These are phyloP conservation scores for Trichopria drosophilae DNA, from an alignment of 2,888 invertebrate species.

Conservation along the genomic window DNA sequence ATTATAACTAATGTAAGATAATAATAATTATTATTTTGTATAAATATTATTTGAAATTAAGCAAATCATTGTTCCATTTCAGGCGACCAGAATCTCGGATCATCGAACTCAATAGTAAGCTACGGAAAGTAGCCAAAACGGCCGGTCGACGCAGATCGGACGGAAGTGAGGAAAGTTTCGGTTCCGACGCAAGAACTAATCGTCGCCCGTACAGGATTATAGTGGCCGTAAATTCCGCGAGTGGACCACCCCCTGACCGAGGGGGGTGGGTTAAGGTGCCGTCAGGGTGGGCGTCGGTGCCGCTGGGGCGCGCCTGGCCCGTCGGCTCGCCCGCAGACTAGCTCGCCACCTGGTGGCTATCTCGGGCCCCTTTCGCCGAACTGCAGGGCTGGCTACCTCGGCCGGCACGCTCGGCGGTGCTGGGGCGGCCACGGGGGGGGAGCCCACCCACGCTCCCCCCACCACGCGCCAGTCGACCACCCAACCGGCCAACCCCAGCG, in stretches of 20 bases:
- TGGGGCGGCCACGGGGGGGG: constrained; percentile 45
- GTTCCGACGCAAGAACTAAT: too few species aligned
- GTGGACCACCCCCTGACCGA: constrained; percentile 64
- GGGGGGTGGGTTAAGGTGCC: constrained; percentile 60
- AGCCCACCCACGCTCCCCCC: constrained; percentile 40
- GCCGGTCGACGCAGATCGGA: too few species aligned
- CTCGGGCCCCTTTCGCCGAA: constrained; percentile 57
- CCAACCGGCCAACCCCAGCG: constrained; percentile 38
- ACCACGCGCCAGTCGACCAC: constrained; percentile 41
- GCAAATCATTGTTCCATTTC: too few species aligned
- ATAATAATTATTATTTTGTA: too few species aligned
- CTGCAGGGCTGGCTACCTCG: constrained; percentile 48
- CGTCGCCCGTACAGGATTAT: too few species aligned
- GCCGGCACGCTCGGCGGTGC: constrained; percentile 39
- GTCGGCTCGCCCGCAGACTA: constrained; percentile 56
- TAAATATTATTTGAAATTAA: too few species aligned
- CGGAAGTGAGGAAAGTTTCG: too few species aligned
- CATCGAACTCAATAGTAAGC: too few species aligned
- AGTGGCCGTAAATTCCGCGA: too few species aligned
- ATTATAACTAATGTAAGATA: too few species aligned
- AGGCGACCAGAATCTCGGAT: too few species aligned
- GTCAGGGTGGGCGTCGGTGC: constrained; percentile 68
- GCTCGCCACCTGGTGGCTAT: constrained; percentile 58
- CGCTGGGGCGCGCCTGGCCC: constrained; percentile 69
- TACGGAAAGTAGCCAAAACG: too few species aligned